Base-by-base conservation (phyloP, 2,888 invertebrate species). In the Rhyacophila evoluta region DNA sequence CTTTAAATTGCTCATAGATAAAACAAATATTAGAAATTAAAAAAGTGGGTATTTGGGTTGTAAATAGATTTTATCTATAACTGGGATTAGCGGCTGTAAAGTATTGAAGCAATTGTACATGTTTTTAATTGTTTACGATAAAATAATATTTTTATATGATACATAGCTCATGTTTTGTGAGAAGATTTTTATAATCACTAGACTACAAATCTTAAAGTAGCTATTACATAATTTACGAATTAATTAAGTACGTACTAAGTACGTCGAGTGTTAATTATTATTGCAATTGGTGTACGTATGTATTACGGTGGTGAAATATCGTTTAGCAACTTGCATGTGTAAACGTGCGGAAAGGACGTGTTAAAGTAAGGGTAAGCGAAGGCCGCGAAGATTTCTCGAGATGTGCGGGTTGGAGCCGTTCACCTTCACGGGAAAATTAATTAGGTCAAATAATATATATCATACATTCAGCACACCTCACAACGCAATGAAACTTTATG, bases 291-390 rank as follows among this genome's bases (percentile, higher is more conserved):
- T 55, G 19, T 55, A 55, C 15, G 19, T 25, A 55, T 4, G 55
- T 55, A 19, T 6, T 55, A 55, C n/a, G n/a, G 19, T 55, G 55
- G 55, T 55, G 55, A 55, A 55, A 55, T 55, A 55, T 55, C 55
- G 55, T 55, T 55, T 55, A 55, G 55, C 55, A 55, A 55, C 55
- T 55, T 1, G 55, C 19, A 5, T 12, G 55, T 55, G 55, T 55
- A 55, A 55, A 55, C 55, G 55, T 55, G 55, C 55, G 55, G 55
- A 55, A 55, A 55, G 55, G 55, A 55, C 55, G 55, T 55, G 55
- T 55, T 55, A 19, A 19, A 12, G 12, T 19, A 8, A 55, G 55
- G 55, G 55, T 55, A 19, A 15, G 10, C 6, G 55, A 55, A 55
- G 55, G 55, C 55, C 55, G 19, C 15, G 55, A 55, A 19, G 25